These are phyloP conservation scores for Tragelaphus strepsiceros DNA, from an alignment of 2,113 vertebrate species.

Conservation along the genomic window DNA sequence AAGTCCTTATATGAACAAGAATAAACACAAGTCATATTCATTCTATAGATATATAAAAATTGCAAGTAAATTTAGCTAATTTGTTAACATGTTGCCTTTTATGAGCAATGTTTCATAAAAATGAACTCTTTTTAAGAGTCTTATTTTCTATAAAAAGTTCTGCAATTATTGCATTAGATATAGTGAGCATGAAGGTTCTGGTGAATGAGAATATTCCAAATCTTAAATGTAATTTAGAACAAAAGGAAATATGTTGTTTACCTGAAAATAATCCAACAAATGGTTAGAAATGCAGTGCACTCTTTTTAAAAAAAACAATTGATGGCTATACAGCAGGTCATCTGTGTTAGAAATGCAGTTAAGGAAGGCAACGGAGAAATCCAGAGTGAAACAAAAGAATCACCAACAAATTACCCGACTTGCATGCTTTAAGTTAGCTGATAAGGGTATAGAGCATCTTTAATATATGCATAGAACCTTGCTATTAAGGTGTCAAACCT, in stretches of 20 bases:
- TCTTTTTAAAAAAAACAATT: background rate
- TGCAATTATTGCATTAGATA: background rate
- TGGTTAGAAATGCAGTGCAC: background rate
- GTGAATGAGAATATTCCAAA: slow-evolving; percentile 1
- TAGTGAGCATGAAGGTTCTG: background rate
- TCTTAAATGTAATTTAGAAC: slow-evolving; percentile 42
- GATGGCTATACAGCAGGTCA: background rate
- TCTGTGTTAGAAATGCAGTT: background rate
- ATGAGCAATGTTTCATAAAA: background rate
- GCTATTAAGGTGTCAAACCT: slow-evolving; percentile 53
- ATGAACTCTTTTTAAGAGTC: slow-evolving; percentile 13
- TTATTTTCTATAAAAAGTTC: slow-evolving; percentile 33
- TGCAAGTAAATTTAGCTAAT: background rate
- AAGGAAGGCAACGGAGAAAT: slow-evolving; percentile 15
- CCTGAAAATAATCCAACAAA: slow-evolving; percentile 12
- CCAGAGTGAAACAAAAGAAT: background rate
- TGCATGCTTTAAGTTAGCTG: background rate
- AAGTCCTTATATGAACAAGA: background rate
- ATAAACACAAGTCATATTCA: background rate
- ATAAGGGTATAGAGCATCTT: slow-evolving; percentile 9
- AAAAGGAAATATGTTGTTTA: slow-evolving; percentile 33
- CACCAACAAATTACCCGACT: background rate
- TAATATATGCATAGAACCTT: slow-evolving; percentile 44
- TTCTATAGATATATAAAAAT: background rate
- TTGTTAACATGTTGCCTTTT: background rate